A percentile compares a stretch with the other conserved stretches of the same genome.
phyloP scores from a whole-genome alignment of 2,888 invertebrate species.

The Tanytarsus gracilentus region DNA sequence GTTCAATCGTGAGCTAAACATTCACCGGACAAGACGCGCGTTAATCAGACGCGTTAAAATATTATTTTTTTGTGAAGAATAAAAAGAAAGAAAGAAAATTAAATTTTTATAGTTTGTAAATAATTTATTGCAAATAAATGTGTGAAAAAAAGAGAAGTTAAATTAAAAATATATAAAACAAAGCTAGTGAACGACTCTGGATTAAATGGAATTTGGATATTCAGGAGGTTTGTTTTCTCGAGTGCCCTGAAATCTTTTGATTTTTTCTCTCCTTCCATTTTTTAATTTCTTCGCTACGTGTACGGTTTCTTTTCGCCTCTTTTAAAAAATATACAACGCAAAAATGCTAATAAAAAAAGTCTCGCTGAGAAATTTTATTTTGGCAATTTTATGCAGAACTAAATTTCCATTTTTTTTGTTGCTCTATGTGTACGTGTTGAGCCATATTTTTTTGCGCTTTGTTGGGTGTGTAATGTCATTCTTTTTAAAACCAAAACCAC shows the following conservation, averaged over 20 bases:
- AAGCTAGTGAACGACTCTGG: neutral
- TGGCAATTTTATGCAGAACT: too few species aligned
- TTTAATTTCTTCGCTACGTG: too few species aligned
- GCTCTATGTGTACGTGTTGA: neutral
- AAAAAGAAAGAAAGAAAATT: neutral
- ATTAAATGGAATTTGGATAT: conserved; percentile 15
- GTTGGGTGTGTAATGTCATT: too few species aligned
- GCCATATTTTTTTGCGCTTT: neutral
- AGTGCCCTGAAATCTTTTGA: conserved; percentile 11
- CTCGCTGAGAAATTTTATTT: too few species aligned
- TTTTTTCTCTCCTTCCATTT: neutral
- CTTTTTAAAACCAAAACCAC: too few species aligned
- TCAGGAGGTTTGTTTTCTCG: conserved; percentile 19
- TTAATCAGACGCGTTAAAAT: too few species aligned
- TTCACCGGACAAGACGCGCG: too few species aligned
- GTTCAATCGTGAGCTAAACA: too few species aligned
- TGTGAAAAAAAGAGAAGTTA: neutral
- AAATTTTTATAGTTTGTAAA: neutral
- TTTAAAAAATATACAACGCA: too few species aligned
- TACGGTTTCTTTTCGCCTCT: neutral
- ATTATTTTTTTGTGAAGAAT: too few species aligned
- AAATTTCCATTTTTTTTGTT: neutral
- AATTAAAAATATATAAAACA: too few species aligned
- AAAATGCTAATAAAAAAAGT: neutral
- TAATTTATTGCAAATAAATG: neutral